Base-by-base conservation (phyloP, 2,888 invertebrate genomes). In the Netelia virgata region DNA sequence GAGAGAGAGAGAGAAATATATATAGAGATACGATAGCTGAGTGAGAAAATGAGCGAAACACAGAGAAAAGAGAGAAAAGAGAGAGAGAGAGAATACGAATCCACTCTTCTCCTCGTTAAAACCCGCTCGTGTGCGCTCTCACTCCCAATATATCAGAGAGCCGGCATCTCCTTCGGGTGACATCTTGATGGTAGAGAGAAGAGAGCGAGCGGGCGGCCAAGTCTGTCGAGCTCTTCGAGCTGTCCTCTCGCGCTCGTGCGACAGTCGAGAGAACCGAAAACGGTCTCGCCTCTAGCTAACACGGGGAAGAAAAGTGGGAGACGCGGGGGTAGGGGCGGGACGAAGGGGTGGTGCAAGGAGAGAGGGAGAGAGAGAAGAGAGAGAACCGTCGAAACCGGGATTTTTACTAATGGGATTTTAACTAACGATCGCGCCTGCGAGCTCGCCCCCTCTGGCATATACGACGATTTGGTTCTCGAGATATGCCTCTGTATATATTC, bases 381-480 rank as follows among this genome's bases (percentile, higher is more conserved):
- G 64, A n/a, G 70, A 47, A 90, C 70, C 59, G 50, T 43, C 76
- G 64, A 90, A 92, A 89, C 89, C 89, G 89, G 88, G 88, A 89
- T 90, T 90, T 90, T 84, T 87, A 88, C 90, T 92, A 92, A 93
- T 92, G 91, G 91, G 90, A 91, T 90, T 92, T 92, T 91, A 92
- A 92, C 91, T 90, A 91, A 91, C 91, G 90, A 91, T 90, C 88
- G 86, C 75, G 63, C 85, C 77, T 86, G 78, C 80, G 72, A 78
- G 57, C 75, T 77, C 68, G 61, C 53, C 14, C 23, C 59, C 81
- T 63, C 61, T 61, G 28, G 66, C 55, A 66, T 80, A 77, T 68
- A 77, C 57, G 47, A 77, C 68, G 84, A 84, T 84, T 72, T 80
- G 63, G 76, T 68, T 43, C 73, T 76, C 66, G 76, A 64, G 84